Percentiles rank a stretch among this genome's conserved stretches.
These are phyloP conservation scores for Apamea monoglypha DNA, from an alignment of 2,888 invertebrate species.

Conservation along the genomic window DNA sequence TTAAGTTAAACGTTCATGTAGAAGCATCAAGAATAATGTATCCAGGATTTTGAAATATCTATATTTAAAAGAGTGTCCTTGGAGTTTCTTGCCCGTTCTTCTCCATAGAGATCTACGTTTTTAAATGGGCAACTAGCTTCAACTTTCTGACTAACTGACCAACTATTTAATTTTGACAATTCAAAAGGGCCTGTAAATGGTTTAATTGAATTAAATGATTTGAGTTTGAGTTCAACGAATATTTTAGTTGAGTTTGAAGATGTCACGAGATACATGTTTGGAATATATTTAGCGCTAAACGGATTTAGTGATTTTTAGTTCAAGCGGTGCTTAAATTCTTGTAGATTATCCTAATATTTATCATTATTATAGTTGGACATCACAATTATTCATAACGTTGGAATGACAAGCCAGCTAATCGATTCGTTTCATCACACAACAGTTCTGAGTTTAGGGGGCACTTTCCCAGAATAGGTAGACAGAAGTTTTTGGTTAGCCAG, in stretches of 20 bases:
- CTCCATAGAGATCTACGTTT: too few relatives aligned
- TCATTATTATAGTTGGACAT: too few relatives aligned
- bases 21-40: too few relatives aligned
- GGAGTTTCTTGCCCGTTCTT: too few relatives aligned
- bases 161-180: too few relatives aligned
- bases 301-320: neutral
- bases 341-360: neutral
- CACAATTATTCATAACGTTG: neutral
- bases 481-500: neutral
- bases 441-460: neutral
- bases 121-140: too few relatives aligned
- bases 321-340: neutral
- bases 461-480: neutral
- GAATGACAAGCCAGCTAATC: neutral
- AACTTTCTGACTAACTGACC: too few relatives aligned
- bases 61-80: too few relatives aligned
- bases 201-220: too few relatives aligned
- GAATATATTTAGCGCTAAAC: neutral
- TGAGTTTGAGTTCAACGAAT: neutral
- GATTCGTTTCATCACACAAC: neutral
- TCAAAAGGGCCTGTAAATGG: too few relatives aligned
- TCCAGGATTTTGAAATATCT: too few relatives aligned
- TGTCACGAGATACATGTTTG: neutral
- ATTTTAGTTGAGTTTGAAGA: neutral
- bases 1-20: too few relatives aligned